A percentile compares a stretch with the other conserved stretches of the same genome.
phyloP scores from a whole-genome alignment of 2,888 invertebrate genomes.

The Pristionchus maxplancki region DNA sequence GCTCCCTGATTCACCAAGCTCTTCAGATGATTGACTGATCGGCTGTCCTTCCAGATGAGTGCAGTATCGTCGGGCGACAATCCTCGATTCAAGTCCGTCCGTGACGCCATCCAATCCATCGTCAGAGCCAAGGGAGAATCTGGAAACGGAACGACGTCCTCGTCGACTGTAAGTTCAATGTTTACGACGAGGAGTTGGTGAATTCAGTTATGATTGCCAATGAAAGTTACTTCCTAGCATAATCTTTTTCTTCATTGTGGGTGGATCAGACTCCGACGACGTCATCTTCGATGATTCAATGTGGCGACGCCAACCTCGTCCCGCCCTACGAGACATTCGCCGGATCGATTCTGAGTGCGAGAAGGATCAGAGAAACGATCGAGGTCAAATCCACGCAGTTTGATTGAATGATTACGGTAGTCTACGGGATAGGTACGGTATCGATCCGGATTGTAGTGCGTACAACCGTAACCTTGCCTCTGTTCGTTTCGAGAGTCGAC shows the following conservation, averaged over 20 bases:
- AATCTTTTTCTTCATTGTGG: too few species aligned
- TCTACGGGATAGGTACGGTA: not conserved
- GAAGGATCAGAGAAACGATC: constrained; percentile 17
- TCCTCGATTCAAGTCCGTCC: not conserved
- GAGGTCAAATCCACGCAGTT: constrained; percentile 37
- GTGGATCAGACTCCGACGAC: not conserved
- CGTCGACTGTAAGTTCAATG: not conserved
- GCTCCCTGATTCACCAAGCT: not conserved
- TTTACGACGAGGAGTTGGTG: too few species aligned
- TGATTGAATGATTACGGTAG: not conserved
- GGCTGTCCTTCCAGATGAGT: not conserved
- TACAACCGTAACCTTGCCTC: constrained; percentile 6
- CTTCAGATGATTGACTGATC: not conserved
- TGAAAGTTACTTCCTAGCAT: too few species aligned
- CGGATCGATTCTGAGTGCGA: constrained; percentile 25
- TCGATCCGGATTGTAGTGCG: not conserved
- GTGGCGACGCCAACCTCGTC: constrained; percentile 40
- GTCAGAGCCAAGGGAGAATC: not conserved
- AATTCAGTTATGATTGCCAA: too few species aligned
- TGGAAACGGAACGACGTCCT: not conserved
- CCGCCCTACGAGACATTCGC: constrained; percentile 47
- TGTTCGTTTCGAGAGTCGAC: constrained; percentile 41
- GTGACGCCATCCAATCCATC: not conserved
- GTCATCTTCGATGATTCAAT: constrained; percentile 11
- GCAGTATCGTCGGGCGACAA: constrained; percentile 26